A percentile compares a stretch with the other conserved stretches of the same genome.
phyloP scores from a whole-genome alignment of 2,113 vertebrate species.

The Scopus umbretta region DNA sequence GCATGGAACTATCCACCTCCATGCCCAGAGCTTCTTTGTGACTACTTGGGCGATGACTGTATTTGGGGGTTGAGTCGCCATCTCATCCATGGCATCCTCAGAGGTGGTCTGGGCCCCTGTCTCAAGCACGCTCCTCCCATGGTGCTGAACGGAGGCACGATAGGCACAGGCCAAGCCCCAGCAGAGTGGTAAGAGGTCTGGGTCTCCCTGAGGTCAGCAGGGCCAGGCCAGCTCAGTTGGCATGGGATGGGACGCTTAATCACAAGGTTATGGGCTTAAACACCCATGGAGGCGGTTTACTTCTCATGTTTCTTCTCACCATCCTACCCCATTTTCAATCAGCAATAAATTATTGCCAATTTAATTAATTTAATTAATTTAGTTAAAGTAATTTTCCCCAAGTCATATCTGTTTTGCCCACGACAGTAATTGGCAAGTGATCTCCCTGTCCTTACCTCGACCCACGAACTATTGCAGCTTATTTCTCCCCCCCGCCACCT shows the following conservation, averaged over 20 bases:
- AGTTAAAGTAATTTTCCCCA: background rate
- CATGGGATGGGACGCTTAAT: fast-evolving
- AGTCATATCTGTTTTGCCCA: background rate
- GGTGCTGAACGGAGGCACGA: background rate
- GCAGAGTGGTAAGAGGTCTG: background rate
- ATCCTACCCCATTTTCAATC: background rate
- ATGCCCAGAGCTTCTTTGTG: background rate
- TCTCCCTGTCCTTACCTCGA: background rate
- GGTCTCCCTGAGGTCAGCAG: background rate
- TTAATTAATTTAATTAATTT: background rate
- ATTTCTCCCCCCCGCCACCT: background rate
- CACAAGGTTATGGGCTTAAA: too few species aligned
- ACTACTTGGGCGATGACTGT: too few species aligned
- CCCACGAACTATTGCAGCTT: background rate
- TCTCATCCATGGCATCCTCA: background rate
- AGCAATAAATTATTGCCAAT: background rate
- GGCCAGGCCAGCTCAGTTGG: background rate
- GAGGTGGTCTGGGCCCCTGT: background rate
- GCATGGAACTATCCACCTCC: background rate
- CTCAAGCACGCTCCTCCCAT: background rate
- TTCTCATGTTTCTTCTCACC: background rate
- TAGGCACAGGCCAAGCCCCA: background rate
- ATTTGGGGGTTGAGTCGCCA: fast-evolving
- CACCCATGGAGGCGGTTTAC: background rate
- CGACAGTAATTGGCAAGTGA: background rate